phyloP scores from a whole-genome alignment of 1,140 invertebrate genomes.

The Capitella teleta region DNA sequence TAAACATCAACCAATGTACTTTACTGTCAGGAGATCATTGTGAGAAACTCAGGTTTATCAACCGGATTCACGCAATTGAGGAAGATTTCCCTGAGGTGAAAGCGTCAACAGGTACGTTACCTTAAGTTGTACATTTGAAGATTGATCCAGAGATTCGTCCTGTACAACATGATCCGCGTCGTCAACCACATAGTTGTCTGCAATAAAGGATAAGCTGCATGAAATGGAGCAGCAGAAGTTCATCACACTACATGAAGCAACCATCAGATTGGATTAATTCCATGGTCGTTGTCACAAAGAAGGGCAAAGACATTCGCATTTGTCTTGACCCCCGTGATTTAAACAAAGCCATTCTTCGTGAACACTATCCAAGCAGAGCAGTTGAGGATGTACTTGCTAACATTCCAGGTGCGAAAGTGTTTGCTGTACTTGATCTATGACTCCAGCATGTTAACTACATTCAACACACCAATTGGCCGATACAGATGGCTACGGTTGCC shows the following conservation, averaged over 20 bases:
- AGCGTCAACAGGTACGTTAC: no score
- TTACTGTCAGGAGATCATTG: no score
- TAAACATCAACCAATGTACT: no score
- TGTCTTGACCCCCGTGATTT: conserved; percentile 19
- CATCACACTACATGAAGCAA: conserved; percentile 15
- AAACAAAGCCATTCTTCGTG: conserved; percentile 16
- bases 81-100: no score
- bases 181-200: no score
- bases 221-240: no score
- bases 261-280: conserved; percentile 17
- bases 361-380: conserved; percentile 15
- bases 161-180: no score
- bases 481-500: conserved; percentile 16
- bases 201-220: no score
- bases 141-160: no score
- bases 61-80: no score
- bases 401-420: conserved; percentile 15
- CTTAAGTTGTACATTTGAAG: no score
- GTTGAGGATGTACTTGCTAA: conserved; percentile 19
- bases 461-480: conserved; percentile 16
- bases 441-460: conserved; percentile 19
- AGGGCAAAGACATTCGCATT: conserved; percentile 13
- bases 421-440: conserved; percentile 17
- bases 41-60: no score
- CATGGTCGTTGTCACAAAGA: conserved; percentile 17